Conservation (phyloP, 2,888 invertebrate species). For the Dasysyrphus albostriatus region DNA sequence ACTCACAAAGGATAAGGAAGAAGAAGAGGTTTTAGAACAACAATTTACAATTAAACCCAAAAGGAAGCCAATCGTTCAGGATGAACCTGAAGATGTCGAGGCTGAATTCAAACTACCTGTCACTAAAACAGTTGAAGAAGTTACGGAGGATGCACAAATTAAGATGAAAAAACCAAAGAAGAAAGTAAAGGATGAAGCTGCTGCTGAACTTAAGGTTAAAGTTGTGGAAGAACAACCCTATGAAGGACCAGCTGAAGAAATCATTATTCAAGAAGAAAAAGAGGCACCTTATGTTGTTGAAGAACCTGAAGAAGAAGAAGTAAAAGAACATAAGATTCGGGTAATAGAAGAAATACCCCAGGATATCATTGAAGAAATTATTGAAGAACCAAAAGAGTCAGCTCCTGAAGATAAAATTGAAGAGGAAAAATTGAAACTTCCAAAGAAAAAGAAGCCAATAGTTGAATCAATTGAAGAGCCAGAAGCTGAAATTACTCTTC, state of each 20-base stretch:
- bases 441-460: slow-evolving; percentile 79
- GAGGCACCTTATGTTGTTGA: slow-evolving; percentile 77
- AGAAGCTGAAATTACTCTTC: slow-evolving; percentile 80
- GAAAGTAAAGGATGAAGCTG: slow-evolving; percentile 78
- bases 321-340: slow-evolving; percentile 80
- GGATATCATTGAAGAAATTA: slow-evolving; percentile 73
- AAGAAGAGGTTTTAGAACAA: slow-evolving; percentile 54
- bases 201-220: slow-evolving; percentile 80
- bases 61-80: slow-evolving; percentile 67
- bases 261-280: slow-evolving; percentile 76
- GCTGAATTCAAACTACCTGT: slow-evolving; percentile 78
- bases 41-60: slow-evolving; percentile 73
- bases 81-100: slow-evolving; percentile 79
- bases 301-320: slow-evolving; percentile 79
- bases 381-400: slow-evolving; percentile 72
- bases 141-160: slow-evolving; percentile 79
- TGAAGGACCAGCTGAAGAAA: slow-evolving; percentile 76
- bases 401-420: slow-evolving; percentile 76
- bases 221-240: slow-evolving; percentile 79
- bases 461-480: slow-evolving; percentile 78
- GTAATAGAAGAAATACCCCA: slow-evolving; percentile 77
- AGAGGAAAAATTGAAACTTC: slow-evolving; percentile 77
- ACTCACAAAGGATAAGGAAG: slow-evolving; percentile 45
- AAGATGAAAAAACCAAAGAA: slow-evolving; percentile 80
- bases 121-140: slow-evolving; percentile 79